Evolutionary conservation across 2,888 invertebrate genomes (phyloP), one percentile per base, ranked within the genome.

Genomic region (Kuschelorhynchus macadamiae): DNA sequence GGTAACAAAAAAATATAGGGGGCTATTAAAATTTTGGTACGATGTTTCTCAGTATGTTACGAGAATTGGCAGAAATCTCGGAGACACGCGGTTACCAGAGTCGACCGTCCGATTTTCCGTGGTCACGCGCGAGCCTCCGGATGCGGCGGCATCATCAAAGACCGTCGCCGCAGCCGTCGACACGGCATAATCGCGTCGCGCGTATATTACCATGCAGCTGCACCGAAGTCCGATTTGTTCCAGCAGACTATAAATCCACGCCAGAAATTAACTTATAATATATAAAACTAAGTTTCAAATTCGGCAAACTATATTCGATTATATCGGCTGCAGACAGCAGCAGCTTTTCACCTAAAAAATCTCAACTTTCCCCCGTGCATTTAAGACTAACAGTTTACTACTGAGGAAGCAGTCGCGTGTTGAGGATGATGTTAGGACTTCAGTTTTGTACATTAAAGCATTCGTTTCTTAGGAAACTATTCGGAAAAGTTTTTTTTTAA

Each of bases 111-210:
- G 76, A 81, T 81, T 81, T 76, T 77, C 79, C 77, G 74, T 72
- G 81, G 81, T 81, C 81, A 81, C 81, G 81, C 76, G 80, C 79
- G 74, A 73, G 71, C 76, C 77, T 77, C 79, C 79, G 74, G 75
- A 80, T 72, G 71, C 73, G 71, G 71, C 71, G 71, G 72, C 76
- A 71, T 67, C 74, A 71, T 78, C 78, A 78, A 79, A 79, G 77
- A 70, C 60, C 61, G 70, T 66, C 60, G 57, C 17, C 36, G 71
- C 74, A 73, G 75, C 74, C 72, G 70, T 65, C 70, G 73, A 70
- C 55, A 75, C 74, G 76, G 74, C 73, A 74, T 57, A 67, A 62
- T 67, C 46, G 56, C 56, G 67, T 62, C 67, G 67, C 67, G 47
- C 67, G 61, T 67, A 59, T 46, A 61, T 62, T 67, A 56, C 39